Percentiles rank a stretch among this genome's conserved stretches.
These are phyloP conservation scores for Pangasianodon hypophthalmus DNA, from an alignment of 2,113 vertebrate species.

Conservation along the genomic window DNA sequence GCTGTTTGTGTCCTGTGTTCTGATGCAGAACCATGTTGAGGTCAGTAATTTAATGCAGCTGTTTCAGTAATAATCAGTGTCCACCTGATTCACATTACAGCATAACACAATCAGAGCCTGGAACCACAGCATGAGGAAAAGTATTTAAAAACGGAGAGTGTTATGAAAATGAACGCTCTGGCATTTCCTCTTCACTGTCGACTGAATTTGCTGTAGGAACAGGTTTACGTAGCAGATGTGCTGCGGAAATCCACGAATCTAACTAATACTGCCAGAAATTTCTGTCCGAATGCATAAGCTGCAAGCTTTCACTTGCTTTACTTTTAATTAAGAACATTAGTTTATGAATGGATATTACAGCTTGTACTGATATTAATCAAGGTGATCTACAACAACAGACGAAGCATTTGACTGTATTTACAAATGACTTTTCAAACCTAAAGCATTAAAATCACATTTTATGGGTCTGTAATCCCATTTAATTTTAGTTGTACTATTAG, in stretches of 20 bases:
- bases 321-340: neutral
- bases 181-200: slow-evolving; percentile 48
- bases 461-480: neutral
- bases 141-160: slow-evolving; percentile 29
- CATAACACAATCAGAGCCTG: slow-evolving; percentile 40
- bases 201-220: slow-evolving; percentile 33
- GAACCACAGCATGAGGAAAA: slow-evolving; percentile 41
- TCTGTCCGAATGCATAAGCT: slow-evolving; percentile 35
- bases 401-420: neutral
- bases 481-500: slow-evolving; percentile 1
- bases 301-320: slow-evolving; percentile 13
- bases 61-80: slow-evolving; percentile 52
- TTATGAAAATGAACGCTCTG: slow-evolving; percentile 50
- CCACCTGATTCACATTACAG: slow-evolving; percentile 47
- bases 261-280: slow-evolving; percentile 13
- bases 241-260: slow-evolving; percentile 35
- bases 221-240: slow-evolving; percentile 52
- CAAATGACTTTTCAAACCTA: neutral
- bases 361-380: slow-evolving; percentile 5
- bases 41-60: slow-evolving; percentile 49
- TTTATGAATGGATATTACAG: neutral
- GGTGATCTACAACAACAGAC: neutral
- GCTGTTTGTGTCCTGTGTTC: slow-evolving; percentile 20
- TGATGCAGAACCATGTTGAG: slow-evolving; percentile 25
- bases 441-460: neutral